A percentile compares a stretch with the other conserved stretches of the same genome.
Conservation (phyloP, 2,888 invertebrate species). For the Pyrgus malvae region DNA sequence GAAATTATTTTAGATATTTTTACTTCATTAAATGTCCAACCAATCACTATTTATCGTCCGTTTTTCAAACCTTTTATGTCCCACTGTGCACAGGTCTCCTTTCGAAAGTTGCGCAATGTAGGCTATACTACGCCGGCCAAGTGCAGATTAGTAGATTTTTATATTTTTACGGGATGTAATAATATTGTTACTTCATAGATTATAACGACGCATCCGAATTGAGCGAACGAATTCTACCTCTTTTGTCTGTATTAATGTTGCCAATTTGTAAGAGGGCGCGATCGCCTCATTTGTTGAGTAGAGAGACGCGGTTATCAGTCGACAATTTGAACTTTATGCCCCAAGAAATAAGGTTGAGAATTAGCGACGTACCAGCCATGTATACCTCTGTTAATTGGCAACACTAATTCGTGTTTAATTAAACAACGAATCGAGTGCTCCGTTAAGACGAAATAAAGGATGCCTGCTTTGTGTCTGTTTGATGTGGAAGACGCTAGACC, state of each 20-base stretch:
- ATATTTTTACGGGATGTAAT: neutral
- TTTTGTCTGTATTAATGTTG: conserved; percentile 69
- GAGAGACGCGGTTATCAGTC: conserved; percentile 33
- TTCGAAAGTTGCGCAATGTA: too few species aligned
- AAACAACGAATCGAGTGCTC: conserved; percentile 41
- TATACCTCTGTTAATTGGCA: conserved; percentile 52
- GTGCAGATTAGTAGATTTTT: too few species aligned
- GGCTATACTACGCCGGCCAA: too few species aligned
- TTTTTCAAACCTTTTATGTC: too few species aligned
- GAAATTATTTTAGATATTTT: too few species aligned
- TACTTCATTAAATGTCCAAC: too few species aligned
- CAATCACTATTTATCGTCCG: too few species aligned
- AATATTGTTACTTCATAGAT: neutral
- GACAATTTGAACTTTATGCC: conserved; percentile 28
- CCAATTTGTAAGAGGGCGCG: conserved; percentile 77
- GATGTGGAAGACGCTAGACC: neutral
- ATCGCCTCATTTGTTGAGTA: conserved; percentile 66
- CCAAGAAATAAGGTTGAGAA: conserved; percentile 27
- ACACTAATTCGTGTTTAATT: conserved; percentile 66
- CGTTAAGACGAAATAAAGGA: conserved; percentile 30
- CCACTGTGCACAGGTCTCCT: too few species aligned
- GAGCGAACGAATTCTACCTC: conserved; percentile 36
- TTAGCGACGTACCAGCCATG: conserved; percentile 24
- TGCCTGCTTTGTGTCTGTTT: conserved; percentile 40
- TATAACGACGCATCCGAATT: conserved; percentile 36